phyloP scores from a whole-genome alignment of 2,888 invertebrate species.

The Synanthedon vespiformis region DNA sequence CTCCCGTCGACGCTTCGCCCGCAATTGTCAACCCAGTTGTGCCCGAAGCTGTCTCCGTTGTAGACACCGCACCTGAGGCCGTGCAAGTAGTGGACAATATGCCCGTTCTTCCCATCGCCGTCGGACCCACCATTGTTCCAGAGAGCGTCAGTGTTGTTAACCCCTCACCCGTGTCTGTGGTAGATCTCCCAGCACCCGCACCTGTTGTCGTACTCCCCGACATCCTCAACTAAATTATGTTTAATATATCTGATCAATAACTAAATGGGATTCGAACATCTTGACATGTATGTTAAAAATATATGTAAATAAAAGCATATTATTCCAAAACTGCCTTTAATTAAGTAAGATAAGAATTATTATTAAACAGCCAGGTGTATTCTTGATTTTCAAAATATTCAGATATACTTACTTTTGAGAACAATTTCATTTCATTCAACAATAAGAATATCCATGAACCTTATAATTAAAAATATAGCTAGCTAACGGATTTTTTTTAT shows the following conservation, averaged over 20 bases:
- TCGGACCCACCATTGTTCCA: not conserved
- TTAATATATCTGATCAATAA: not conserved
- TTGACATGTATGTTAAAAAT: slow-evolving; percentile 5
- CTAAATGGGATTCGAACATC: not conserved
- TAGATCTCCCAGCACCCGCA: not conserved
- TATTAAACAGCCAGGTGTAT: too few species aligned
- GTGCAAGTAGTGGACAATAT: slow-evolving; percentile 4
- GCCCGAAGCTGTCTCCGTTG: slow-evolving; percentile 2
- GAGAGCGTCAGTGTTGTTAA: slow-evolving; percentile 1
- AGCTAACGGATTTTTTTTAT: too few species aligned
- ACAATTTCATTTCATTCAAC: too few species aligned
- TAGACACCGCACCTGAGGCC: slow-evolving; percentile 2
- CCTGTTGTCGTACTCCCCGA: slow-evolving; percentile 3
- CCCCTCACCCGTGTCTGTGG: slow-evolving; percentile 1
- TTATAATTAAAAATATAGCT: too few species aligned
- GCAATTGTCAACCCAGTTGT: slow-evolving; percentile 4
- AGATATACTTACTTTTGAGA: too few species aligned
- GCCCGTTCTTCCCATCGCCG: slow-evolving; percentile 4
- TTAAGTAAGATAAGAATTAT: not conserved
- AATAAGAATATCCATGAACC: too few species aligned
- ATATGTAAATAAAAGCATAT: not conserved
- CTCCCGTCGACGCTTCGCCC: slow-evolving; percentile 3
- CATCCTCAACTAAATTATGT: slow-evolving; percentile 3
- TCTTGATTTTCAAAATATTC: too few species aligned
- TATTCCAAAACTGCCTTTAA: not conserved